A percentile compares a stretch with the other conserved stretches of the same genome.
These are phyloP conservation scores for Halcyon senegalensis DNA, from an alignment of 2,113 vertebrate species.

Conservation along the genomic window DNA sequence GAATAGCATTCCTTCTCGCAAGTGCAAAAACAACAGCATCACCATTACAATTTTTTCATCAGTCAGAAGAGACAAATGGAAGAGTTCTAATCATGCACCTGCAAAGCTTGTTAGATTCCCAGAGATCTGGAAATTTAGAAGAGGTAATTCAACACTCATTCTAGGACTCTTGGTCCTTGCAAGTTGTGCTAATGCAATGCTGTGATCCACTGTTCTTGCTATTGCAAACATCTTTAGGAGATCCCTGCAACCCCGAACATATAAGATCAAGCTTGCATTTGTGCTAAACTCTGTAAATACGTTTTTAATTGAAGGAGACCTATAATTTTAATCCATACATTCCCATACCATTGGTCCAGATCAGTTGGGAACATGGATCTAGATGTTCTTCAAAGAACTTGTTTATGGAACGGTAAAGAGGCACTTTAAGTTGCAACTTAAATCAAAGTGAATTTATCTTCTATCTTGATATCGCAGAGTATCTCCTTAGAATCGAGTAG, in stretches of 20 bases:
- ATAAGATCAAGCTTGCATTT: neutral
- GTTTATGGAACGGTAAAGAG: neutral
- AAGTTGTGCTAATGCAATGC: neutral
- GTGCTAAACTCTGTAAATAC: neutral
- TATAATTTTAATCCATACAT: neutral
- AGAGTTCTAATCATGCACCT: neutral
- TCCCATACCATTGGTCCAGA: neutral
- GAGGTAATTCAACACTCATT: neutral
- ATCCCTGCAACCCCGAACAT: neutral
- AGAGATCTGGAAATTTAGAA: neutral
- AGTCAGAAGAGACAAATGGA: neutral
- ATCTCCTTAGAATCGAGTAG: neutral
- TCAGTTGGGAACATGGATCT: neutral
- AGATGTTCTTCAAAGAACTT: neutral
- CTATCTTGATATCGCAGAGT: neutral
- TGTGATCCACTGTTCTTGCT: neutral
- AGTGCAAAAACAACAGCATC: neutral
- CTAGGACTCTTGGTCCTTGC: neutral
- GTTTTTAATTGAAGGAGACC: neutral
- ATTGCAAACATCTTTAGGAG: neutral
- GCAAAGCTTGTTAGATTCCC: neutral
- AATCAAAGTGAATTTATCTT: neutral
- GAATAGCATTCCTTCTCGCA: neutral
- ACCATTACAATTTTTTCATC: neutral
- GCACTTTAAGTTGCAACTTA: neutral